Base-by-base conservation (phyloP, 2,888 invertebrate genomes). In the Lasioglossum figueresi region DNA sequence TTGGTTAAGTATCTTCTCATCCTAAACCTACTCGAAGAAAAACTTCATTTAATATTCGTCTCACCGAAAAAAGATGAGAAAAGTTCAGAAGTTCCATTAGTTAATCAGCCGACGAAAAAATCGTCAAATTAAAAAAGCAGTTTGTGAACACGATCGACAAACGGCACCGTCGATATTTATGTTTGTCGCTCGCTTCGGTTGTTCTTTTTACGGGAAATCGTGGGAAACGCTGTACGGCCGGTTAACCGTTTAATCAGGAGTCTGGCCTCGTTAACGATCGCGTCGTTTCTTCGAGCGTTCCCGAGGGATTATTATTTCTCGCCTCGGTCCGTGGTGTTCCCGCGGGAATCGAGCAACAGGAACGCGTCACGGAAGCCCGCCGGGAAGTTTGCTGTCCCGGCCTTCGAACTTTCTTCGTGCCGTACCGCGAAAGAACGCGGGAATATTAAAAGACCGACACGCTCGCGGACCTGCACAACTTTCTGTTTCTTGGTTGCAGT, bases 101-200 rank as follows among this genome's bases (percentile, higher is more conserved):
- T 48, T 3, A 14, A 48, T 48, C 16, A 14, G 0, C 19, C 45
- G 45, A 19, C n/a, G 3, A 27, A 27, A 4, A 12, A 12, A 27
- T 27, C 27, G 27, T 14, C 87, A 83, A 88, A 88, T 85, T 83
- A 79, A 74, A 77, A 77, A 79, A 84, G 82, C 88, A 85, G 86
- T 82, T 88, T 83, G 86, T 1, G 14, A 59, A 4, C 59, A 14
- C 59, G 27, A 14, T 14, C 12, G 59, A 59, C 56, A 14, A 59
- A 59, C 16, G 27, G 59, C 14, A 14, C 59, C 27, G 59, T 59
- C 12, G n/a, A n/a, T 56, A 27, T 59, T 59, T 59, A 27, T 27
- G 14, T n/a, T 27, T 16, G 59, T 5, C 27, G 52, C 52, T 52
- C 23, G 23, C 8, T 52, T 10, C 23, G 23, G 23, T 59, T 59